Percentiles rank a stretch among this genome's conserved stretches.
Evolutionary conservation across 2,113 vertebrate genomes (phyloP).

Genomic region (Epinephelus cyanopodus): DNA sequence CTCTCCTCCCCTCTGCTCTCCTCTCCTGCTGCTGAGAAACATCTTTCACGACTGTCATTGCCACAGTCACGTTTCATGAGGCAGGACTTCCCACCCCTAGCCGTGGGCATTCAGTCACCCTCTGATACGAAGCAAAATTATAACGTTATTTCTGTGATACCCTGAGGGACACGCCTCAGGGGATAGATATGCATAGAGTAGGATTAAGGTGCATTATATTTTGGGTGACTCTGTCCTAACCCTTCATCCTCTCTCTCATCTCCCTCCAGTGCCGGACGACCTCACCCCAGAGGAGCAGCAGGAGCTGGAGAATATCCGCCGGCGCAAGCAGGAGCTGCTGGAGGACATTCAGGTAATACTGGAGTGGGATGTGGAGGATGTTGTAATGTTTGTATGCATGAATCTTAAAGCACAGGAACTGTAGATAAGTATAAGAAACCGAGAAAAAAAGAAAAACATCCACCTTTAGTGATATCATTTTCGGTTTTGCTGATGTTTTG

Average conservation of each 20-base stretch:
- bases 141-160: conserved; percentile 17
- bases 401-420: neutral
- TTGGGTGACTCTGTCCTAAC: conserved; percentile 24
- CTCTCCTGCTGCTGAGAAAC: neutral
- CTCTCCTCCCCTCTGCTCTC: too few relatives aligned
- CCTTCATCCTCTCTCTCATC: conserved; percentile 39
- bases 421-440: neutral
- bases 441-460: neutral
- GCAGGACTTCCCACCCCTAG: neutral
- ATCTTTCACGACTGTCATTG: neutral
- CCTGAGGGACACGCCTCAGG: conserved; percentile 7
- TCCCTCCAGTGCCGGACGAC: conserved; percentile 91
- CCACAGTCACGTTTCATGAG: neutral
- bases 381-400: neutral
- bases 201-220: conserved; percentile 27
- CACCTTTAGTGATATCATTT: neutral
- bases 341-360: conserved; percentile 95
- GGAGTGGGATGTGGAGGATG: neutral
- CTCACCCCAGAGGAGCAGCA: conserved; percentile 95
- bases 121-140: conserved; percentile 11
- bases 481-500: neutral
- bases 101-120: neutral
- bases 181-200: conserved; percentile 24
- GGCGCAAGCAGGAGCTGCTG: conserved; percentile 96
- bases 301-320: conserved; percentile 96